These are phyloP conservation scores for Melanaphis sacchari DNA, from an alignment of 1,140 invertebrate genomes.

Conservation along the genomic window DNA sequence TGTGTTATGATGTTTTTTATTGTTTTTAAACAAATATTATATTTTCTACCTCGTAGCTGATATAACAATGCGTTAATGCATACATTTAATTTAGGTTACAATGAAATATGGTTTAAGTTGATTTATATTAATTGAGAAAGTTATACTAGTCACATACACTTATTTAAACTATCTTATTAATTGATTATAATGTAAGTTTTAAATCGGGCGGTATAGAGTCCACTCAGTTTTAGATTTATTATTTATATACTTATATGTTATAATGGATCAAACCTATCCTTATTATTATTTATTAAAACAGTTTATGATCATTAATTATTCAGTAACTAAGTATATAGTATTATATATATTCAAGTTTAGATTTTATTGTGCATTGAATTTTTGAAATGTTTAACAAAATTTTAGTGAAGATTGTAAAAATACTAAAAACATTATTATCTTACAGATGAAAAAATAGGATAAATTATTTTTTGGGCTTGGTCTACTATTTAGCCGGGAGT, in stretches of 20 bases:
- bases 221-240: neutral
- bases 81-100: neutral
- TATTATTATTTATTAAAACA: neutral
- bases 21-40: neutral
- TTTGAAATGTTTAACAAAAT: neutral
- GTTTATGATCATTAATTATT: neutral
- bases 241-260: neutral
- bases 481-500: neutral
- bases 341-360: neutral
- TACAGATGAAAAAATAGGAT: neutral
- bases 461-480: neutral
- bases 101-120: neutral
- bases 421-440: neutral
- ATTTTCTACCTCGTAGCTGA: neutral
- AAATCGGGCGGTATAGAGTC: neutral
- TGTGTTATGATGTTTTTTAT: neutral
- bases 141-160: neutral
- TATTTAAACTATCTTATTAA: neutral
- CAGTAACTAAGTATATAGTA: neutral
- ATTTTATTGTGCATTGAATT: neutral
- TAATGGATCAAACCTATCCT: neutral
- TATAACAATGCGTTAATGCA: neutral
- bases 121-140: conserved; percentile 1
- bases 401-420: neutral
- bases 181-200: neutral